A percentile compares a stretch with the other conserved stretches of the same genome.
Conservation (phyloP, 2,113 vertebrate genomes). For the Oryzias melastigma region DNA sequence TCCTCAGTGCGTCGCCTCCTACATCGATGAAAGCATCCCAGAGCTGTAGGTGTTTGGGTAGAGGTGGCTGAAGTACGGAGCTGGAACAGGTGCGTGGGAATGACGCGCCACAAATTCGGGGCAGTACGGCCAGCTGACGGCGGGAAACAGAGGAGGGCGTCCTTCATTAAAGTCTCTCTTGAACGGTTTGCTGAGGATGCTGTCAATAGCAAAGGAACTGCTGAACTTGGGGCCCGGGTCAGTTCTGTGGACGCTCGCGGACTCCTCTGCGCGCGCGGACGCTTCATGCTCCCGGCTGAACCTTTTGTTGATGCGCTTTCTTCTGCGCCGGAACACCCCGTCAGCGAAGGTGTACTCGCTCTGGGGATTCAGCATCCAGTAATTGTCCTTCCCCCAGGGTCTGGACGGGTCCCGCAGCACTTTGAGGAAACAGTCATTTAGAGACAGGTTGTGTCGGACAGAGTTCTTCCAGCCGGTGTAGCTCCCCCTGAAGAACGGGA, state of each 20-base stretch:
- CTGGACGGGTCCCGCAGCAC: slow-evolving; percentile 92
- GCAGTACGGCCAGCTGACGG: slow-evolving; percentile 64
- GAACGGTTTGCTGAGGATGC: slow-evolving; percentile 88
- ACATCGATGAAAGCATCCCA: slow-evolving; percentile 24
- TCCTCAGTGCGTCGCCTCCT: neutral
- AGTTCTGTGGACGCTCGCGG: slow-evolving; percentile 5
- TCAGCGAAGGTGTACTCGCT: slow-evolving; percentile 97
- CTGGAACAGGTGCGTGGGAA: slow-evolving; percentile 50
- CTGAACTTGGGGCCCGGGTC: slow-evolving; percentile 79
- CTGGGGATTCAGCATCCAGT: slow-evolving; percentile 97
- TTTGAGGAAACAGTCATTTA: slow-evolving; percentile 94
- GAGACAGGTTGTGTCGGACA: slow-evolving; percentile 91
- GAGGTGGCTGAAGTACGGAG: slow-evolving; percentile 26
- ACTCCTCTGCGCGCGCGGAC: slow-evolving; percentile 26
- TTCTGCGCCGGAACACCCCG: slow-evolving; percentile 90
- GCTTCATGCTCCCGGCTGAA: slow-evolving; percentile 41
- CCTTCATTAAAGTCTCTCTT: slow-evolving; percentile 58
- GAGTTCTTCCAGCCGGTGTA: slow-evolving; percentile 98
- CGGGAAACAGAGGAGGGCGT: slow-evolving; percentile 2
- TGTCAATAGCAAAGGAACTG: slow-evolving; percentile 92
- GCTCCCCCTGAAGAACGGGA: slow-evolving; percentile 92
- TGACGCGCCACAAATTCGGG: slow-evolving; percentile 42
- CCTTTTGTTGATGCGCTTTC: slow-evolving; percentile 85
- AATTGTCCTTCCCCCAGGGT: slow-evolving; percentile 97
- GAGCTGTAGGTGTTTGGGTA: slow-evolving; percentile 30